Conservation (phyloP, 2,113 vertebrate genomes). For the Tupaia tana region DNA sequence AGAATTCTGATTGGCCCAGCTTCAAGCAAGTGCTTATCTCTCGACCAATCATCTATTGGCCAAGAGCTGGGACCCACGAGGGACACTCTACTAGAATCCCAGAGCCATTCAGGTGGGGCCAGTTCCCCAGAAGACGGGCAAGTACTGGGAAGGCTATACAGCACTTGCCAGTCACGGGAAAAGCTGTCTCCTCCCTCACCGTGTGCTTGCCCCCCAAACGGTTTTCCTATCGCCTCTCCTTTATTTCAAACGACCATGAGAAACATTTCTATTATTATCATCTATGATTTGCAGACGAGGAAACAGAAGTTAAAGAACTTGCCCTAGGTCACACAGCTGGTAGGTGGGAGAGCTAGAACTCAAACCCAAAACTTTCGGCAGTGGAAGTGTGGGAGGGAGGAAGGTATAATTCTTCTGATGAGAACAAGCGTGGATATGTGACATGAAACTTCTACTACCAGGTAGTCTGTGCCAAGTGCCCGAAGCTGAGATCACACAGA, state of each 20-base stretch:
- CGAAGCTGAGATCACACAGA: not conserved
- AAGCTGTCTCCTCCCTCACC: not conserved
- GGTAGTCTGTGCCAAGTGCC: not conserved
- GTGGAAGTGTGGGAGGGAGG: not conserved
- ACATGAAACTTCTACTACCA: not conserved
- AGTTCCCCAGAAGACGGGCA: not conserved
- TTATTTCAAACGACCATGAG: not conserved
- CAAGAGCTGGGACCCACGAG: fast-evolving
- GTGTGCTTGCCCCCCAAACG: not conserved
- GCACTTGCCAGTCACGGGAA: not conserved
- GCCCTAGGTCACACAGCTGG: not conserved
- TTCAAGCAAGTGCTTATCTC: not conserved
- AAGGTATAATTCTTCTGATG: not conserved
- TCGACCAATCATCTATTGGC: not conserved
- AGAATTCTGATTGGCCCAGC: not conserved
- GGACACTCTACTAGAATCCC: not conserved
- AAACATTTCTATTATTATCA: not conserved
- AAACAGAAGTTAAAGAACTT: not conserved
- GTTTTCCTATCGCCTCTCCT: not conserved
- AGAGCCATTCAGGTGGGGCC: not conserved
- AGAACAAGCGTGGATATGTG: not conserved
- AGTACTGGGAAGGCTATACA: not conserved
- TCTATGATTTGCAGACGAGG: not conserved
- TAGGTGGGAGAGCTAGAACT: not conserved
- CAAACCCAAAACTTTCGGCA: not conserved